Percentiles rank a stretch among this genome's conserved stretches.
These are phyloP conservation scores for Xyrichtys novacula DNA, from an alignment of 2,797 vertebrate species.

Conservation along the genomic window DNA sequence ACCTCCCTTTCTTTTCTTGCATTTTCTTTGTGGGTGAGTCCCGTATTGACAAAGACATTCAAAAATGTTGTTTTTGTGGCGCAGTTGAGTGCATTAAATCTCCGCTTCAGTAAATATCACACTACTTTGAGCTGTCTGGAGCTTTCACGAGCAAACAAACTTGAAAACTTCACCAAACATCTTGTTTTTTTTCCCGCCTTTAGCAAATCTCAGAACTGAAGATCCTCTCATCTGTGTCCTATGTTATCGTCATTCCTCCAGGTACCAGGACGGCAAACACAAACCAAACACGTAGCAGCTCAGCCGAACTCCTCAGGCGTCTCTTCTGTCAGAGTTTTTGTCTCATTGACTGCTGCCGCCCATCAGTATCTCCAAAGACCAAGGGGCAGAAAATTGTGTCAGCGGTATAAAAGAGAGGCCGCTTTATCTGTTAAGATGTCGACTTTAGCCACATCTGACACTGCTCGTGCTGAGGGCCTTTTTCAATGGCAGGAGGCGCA, in stretches of 20 bases:
- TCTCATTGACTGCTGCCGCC: slow-evolving; percentile 57
- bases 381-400: slow-evolving; percentile 66
- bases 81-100: slow-evolving; percentile 28
- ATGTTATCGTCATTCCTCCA: slow-evolving; percentile 56
- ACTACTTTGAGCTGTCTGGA: slow-evolving; percentile 35
- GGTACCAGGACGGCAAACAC: slow-evolving; percentile 48
- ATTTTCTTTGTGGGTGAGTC: slow-evolving; percentile 49
- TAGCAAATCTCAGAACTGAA: slow-evolving; percentile 21
- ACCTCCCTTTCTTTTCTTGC: slow-evolving; percentile 37
- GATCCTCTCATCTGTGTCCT: slow-evolving; percentile 48
- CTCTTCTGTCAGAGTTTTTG: slow-evolving; percentile 59
- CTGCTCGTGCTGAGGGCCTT: slow-evolving; percentile 33
- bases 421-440: slow-evolving; percentile 77
- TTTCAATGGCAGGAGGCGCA: slow-evolving; percentile 48
- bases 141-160: slow-evolving; percentile 30
- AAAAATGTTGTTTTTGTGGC: slow-evolving; percentile 32
- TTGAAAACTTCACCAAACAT: slow-evolving; percentile 42
- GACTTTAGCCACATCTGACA: slow-evolving; percentile 63
- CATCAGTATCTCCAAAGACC: slow-evolving; percentile 69
- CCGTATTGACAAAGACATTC: slow-evolving; percentile 56
- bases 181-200: slow-evolving; percentile 31
- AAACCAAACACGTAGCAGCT: slow-evolving; percentile 44
- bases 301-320: slow-evolving; percentile 45
- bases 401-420: slow-evolving; percentile 56
- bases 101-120: slow-evolving; percentile 50